Base-by-base conservation (phyloP, 2,113 vertebrate species). In the Chroicocephalus ridibundus region DNA sequence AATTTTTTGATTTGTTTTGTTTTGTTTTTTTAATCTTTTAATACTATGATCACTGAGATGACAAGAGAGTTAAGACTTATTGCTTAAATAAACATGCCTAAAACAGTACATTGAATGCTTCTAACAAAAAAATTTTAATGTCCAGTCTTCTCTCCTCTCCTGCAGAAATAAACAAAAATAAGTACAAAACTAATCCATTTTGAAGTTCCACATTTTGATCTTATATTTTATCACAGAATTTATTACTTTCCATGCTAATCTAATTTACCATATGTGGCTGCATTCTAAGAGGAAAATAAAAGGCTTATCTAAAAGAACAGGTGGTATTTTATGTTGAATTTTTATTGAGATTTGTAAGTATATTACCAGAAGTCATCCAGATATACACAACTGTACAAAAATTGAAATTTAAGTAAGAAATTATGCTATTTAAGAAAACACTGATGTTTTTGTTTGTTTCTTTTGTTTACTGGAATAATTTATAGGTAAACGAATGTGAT, bases 241-340 rank as follows among this genome's bases (percentile, higher is more conserved):
- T 82, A n/a, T 77, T 86, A 19, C 10, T 92, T 90, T 72, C 61
- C 11, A 8, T 71, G 29, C 7, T 83, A 90, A 93, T 90, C 36
- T 90, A 79, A 72, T 66, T 74, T 93, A 68, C 47, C 62, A 36
- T 69, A 83, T 68, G 46, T 61, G 9, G 3, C 11, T 93, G 2
- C 18, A 77, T 38, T 92, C 32, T 71, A 64, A 88, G n/a, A 88
- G n/a, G n/a, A 86, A 96, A 95, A 65, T 20, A 90, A 40, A 88
- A 84, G 21, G 51, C 82, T 95, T 94, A 86, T 96, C 62, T 90
- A n/a, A 86, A 87, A 90, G 79, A 93, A 69, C 91, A 87, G 66
- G 84, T 80, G 62, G 34, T n/a, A 72, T 74, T 96, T 86, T 76
- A 78, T 72, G 71, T 70, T 32, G 13, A 31, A 15, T 74, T 91